A percentile compares a stretch with the other conserved stretches of the same genome.
phyloP scores from a whole-genome alignment of 2,113 vertebrate species.

The Leucosticte australis region DNA sequence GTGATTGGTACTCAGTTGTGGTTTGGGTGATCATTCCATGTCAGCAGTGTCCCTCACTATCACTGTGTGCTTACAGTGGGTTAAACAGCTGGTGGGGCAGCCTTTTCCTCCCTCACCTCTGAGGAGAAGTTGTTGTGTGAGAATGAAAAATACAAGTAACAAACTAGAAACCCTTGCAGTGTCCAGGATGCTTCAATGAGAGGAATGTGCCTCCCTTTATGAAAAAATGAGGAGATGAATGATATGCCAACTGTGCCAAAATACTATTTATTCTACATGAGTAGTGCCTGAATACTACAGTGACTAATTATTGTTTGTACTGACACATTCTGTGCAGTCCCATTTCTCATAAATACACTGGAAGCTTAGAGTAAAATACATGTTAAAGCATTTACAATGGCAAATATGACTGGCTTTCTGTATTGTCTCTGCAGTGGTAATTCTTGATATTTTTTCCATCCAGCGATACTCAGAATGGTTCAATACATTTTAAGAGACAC shows the following conservation, averaged over 20 bases:
- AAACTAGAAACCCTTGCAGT: not conserved
- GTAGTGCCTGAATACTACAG: not conserved
- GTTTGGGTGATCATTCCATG: not conserved
- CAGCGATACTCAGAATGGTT: not conserved
- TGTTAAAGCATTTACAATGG: not conserved
- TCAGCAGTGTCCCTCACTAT: not conserved
- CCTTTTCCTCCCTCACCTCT: not conserved
- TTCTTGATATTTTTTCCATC: not conserved
- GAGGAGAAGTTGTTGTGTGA: not conserved
- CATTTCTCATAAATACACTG: not conserved
- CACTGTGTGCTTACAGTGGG: not conserved
- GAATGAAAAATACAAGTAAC: not conserved
- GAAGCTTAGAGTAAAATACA: not conserved
- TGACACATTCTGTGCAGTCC: not conserved
- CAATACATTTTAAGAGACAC: not conserved
- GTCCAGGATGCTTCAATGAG: not conserved
- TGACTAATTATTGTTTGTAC: not conserved
- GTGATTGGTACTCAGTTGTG: not conserved
- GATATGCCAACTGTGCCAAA: not conserved
- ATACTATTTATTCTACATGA: not conserved
- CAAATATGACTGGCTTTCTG: not conserved
- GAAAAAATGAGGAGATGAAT: not conserved
- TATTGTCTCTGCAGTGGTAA: not conserved
- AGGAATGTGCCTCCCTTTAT: not conserved
- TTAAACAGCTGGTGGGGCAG: not conserved